Base-by-base conservation (phyloP, 2,888 invertebrate species). In the Eupithecia insigniata region DNA sequence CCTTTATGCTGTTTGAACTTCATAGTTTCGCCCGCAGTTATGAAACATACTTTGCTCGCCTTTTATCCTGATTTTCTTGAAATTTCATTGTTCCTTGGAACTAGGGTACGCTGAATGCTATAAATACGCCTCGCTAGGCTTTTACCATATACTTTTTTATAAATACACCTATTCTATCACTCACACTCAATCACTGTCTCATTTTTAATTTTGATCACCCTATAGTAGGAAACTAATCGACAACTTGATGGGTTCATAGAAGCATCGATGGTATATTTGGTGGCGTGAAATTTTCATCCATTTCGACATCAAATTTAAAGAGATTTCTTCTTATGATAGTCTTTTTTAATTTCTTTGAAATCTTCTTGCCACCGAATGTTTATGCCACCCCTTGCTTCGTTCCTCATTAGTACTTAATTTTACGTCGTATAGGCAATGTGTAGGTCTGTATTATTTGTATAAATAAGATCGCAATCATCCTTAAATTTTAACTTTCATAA, bases 11-110 rank as follows among this genome's bases (percentile, higher is more conserved):
- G 69, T 67, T 64, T 70, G 32, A 69, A 74, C 46, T 69, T 71
- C 67, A 69, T 71, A 71, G 71, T 71, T 68, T 69, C 71, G 74
- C 71, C 71, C 74, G 71, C 74, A 69, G 74, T 74, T 74, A 74
- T 74, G 43, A 71, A 65, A 74, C 71, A 69, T 74, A 74, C 69
- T 71, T 74, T 71, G 74, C 71, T 69, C 36, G 64, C 32, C 43
- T 64, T 30, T 61, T 65, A 18, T 43, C 46, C 58, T 67, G 30
- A 51, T 64, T 74, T n/a, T 36, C 30, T 60, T 32, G 32, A 60
- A 65, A 43, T 61, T 60, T 60, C 65, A n/a, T 66, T 55, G 73
- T 69, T 71, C 69, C 74, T 74, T 69, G 66, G 61, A 36, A 62
- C 74, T 69, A 64, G 46, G 66, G 61, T 46, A 66, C 65, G 65